phyloP scores from a whole-genome alignment of 2,888 invertebrate species.

The Caenorhabditis panamensis region DNA sequence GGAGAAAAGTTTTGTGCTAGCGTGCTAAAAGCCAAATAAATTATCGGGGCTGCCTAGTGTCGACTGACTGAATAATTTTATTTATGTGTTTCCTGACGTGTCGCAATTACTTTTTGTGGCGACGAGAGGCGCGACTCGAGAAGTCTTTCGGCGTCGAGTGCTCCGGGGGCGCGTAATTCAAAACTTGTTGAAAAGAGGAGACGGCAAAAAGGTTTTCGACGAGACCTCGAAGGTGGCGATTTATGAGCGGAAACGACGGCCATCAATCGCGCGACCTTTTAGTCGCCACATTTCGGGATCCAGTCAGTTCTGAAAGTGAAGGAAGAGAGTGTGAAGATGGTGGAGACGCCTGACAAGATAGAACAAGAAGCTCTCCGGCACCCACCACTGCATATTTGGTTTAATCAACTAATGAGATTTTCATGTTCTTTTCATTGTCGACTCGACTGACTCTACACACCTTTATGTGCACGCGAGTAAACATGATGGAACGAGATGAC shows the following conservation, averaged over 20 bases:
- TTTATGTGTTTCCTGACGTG: constrained; percentile 63
- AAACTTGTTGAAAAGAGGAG: constrained; percentile 53
- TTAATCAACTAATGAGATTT: constrained; percentile 61
- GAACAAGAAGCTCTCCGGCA: constrained; percentile 6
- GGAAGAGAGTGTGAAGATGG: neutral
- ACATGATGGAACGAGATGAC: constrained; percentile 24
- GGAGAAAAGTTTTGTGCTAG: constrained; percentile 9
- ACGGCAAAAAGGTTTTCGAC: constrained; percentile 28
- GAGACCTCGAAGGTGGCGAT: constrained; percentile 44
- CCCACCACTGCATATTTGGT: neutral
- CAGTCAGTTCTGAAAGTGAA: constrained; percentile 3
- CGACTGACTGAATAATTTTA: constrained; percentile 63
- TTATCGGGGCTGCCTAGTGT: constrained; percentile 32
- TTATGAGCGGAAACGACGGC: constrained; percentile 45
- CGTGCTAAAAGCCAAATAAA: constrained; percentile 62
- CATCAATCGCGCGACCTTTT: constrained; percentile 52
- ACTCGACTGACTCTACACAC: no score
- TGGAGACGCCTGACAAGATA: neutral
- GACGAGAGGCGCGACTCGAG: neutral
- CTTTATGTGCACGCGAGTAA: constrained; percentile 22
- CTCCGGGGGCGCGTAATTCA: constrained; percentile 50
- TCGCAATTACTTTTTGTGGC: constrained; percentile 57
- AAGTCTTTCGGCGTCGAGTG: constrained; percentile 2
- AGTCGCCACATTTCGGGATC: neutral
- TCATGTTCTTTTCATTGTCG: constrained; percentile 48